phyloP scores from a whole-genome alignment of 2,888 invertebrate genomes.

The Molorchus minor region DNA sequence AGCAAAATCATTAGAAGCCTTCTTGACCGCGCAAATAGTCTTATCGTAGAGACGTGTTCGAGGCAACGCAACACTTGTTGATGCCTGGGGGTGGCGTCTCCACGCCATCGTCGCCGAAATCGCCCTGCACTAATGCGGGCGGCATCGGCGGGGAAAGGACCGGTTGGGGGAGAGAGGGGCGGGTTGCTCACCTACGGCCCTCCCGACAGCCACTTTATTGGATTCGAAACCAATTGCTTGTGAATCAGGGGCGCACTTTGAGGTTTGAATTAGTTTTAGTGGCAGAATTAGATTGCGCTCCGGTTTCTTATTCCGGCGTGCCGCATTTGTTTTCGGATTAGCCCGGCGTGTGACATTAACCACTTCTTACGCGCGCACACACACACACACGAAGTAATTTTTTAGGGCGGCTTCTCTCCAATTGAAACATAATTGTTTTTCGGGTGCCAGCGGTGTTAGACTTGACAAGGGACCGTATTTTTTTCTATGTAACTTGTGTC shows the following conservation, averaged over 20 bases:
- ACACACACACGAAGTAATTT: conserved; percentile 1
- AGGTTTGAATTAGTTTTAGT: conserved; percentile 53
- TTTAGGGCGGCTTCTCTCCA: conserved; percentile 7
- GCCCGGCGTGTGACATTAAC: conserved; percentile 12
- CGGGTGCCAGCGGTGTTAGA: background rate
- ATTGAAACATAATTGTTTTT: conserved; percentile 3
- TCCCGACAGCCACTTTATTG: conserved; percentile 48
- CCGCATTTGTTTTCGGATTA: conserved; percentile 18
- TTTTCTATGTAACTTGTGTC: too few relatives aligned
- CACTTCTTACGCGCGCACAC: conserved; percentile 12
- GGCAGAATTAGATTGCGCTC: conserved; percentile 37
- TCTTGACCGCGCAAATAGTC: too few relatives aligned
- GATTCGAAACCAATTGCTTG: conserved; percentile 56
- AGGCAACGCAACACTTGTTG: conserved; percentile 19
- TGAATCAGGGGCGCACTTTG: conserved; percentile 52
- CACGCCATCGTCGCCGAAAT: conserved; percentile 11
- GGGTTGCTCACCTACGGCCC: background rate
- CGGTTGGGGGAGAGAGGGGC: background rate
- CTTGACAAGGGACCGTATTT: too few relatives aligned
- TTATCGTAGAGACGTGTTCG: too few relatives aligned
- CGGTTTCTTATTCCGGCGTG: conserved; percentile 8
- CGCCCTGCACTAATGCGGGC: too few relatives aligned
- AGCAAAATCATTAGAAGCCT: too few relatives aligned
- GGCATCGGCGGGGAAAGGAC: background rate
- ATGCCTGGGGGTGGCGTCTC: conserved; percentile 8